These are phyloP conservation scores for Hormiphora californensis DNA, from an alignment of 37 sponge, comb jelly and placozoan genomes.

Conservation along the genomic window DNA sequence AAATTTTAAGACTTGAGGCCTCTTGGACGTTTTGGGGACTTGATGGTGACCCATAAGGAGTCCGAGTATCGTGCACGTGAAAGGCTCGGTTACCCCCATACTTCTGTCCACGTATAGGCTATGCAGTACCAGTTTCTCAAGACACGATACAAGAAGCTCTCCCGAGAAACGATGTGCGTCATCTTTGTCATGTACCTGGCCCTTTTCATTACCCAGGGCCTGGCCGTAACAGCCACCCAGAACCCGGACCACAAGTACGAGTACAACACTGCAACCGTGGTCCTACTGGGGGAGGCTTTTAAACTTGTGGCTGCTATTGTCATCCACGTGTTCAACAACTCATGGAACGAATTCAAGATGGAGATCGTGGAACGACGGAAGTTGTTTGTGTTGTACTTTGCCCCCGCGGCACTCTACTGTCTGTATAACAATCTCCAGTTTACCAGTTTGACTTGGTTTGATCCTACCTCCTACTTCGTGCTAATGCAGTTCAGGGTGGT, in stretches of 20 bases:
- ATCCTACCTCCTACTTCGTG: conserved; percentile 58
- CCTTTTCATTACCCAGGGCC: conserved; percentile 34
- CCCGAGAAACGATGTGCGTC: neutral
- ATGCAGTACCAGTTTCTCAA: no score
- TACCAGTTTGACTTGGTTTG: conserved; percentile 7
- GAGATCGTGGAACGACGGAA: neutral
- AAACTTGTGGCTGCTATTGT: conserved; percentile 3
- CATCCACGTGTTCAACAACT: neutral
- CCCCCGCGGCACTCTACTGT: conserved; percentile 56
- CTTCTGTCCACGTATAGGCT: no score
- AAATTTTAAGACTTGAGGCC: no score
- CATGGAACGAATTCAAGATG: neutral
- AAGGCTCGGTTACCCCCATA: no score
- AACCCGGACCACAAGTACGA: neutral
- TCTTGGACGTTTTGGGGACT: no score
- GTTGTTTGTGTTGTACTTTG: conserved; percentile 38
- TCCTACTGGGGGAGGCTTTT: neutral
- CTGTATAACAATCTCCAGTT: conserved; percentile 58
- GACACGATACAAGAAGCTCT: conserved; percentile 8
- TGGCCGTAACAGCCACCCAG: conserved; percentile 26
- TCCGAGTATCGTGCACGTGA: no score
- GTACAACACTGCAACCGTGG: conserved; percentile 50
- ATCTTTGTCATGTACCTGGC: conserved; percentile 43
- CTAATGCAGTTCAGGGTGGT: conserved; percentile 58
- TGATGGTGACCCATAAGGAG: no score